Base-by-base conservation (phyloP, 2,888 invertebrate genomes). In the Polyommatus icarus region DNA sequence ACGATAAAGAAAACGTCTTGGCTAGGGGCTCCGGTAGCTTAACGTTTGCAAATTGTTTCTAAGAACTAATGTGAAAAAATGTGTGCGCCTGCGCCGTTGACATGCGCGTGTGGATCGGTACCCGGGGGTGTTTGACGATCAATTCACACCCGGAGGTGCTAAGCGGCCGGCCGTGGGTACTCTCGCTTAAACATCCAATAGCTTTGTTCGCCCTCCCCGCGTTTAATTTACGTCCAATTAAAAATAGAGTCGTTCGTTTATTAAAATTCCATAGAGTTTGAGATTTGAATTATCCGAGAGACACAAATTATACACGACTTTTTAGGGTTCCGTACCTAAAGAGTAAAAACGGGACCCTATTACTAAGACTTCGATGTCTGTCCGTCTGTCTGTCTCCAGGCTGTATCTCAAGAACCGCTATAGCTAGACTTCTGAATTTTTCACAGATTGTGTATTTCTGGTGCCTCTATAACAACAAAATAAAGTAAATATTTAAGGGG, bases 91-190 rank as follows among this genome's bases (percentile, higher is more conserved):
- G 75, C 75, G 76, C 61, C 76, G 67, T 75, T 79, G 79, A 79
- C 80, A 80, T 78, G 76, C 67, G 78, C 77, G 72, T 46, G 73
- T 73, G 79, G 79, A 79, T 80, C 87, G 86, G 89, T 88, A 91
- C 91, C 88, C 18, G 73, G 76, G 78, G 78, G 78, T 90, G 84
- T 91, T 91, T 89, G 84, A 84, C 54, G 75, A 84, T 77, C 86
- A 87, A 89, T 91, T 91, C 89, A 83, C 91, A 87, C 87, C 82
- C 82, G 76, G 29, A 82, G 84, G 85, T 83, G 85, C 87, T 88
- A 88, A 89, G 86, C 82, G 82, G 77, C 57, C 46, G 54, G 72
- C 73, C 72, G 77, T 77, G 77, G 57, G 77, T 77, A 72, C 77
- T 77, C 77, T 29, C 77, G 72, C 73, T 73, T 75, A 75, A 75